A percentile compares a stretch with the other conserved stretches of the same genome.
Conservation (phyloP, 2,888 invertebrate species). For the Philopedon plagiatum region DNA sequence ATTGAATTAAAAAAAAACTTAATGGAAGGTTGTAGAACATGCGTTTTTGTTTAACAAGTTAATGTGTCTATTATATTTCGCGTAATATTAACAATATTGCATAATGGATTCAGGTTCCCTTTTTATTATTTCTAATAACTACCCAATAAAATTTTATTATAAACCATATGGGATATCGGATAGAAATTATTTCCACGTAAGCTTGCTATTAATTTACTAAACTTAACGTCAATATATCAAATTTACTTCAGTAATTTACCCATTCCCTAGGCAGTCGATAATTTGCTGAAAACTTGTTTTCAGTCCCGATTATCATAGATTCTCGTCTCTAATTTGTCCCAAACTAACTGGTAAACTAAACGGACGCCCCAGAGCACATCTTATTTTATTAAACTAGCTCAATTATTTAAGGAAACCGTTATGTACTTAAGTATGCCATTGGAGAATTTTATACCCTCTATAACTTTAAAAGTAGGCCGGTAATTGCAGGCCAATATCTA, state of each 20-base stretch:
- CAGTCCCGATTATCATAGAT: conserved; percentile 2
- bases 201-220: conserved; percentile 3
- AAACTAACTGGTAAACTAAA: background rate
- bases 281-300: conserved; percentile 2
- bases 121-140: background rate
- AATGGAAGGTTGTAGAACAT: no score
- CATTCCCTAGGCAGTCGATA: background rate
- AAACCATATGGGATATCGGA: background rate
- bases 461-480: no score
- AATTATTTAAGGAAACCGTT: background rate
- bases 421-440: background rate
- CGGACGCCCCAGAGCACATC: conserved; percentile 1
- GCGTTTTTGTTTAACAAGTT: no score
- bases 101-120: background rate
- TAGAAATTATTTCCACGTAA: background rate
- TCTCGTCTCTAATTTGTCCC: conserved; percentile 9
- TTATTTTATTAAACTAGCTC: background rate
- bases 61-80: no score
- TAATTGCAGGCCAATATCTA: no score
- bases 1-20: no score
- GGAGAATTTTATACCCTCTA: no score
- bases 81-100: background rate
- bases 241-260: conserved; percentile 5
- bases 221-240: conserved; percentile 8
- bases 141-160: conserved; percentile 2